A percentile compares a stretch with the other conserved stretches of the same genome.
Evolutionary conservation across 2,888 invertebrate species (phyloP).

Genomic region (Schrankia costaestrigalis): DNA sequence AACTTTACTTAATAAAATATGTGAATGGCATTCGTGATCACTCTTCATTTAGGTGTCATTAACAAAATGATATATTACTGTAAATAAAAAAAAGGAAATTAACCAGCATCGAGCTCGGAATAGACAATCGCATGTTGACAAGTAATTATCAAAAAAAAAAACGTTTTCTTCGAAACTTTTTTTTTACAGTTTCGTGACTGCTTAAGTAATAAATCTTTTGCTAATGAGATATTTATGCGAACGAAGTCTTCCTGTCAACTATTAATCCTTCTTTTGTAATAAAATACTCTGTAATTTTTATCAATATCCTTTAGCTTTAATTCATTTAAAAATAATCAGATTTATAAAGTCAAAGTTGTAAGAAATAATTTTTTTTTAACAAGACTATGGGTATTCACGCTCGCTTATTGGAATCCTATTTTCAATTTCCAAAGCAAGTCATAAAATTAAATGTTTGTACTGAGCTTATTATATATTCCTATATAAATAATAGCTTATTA

Average conservation of each 20-base stretch:
- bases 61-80: constrained; percentile 73
- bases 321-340: too few relatives aligned
- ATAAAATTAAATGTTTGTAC: too few relatives aligned
- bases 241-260: constrained; percentile 63
- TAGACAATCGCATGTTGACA: constrained; percentile 79
- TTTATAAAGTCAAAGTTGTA: too few relatives aligned
- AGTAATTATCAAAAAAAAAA: constrained; percentile 79
- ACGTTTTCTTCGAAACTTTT: constrained; percentile 66
- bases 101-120: constrained; percentile 58
- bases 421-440: too few relatives aligned
- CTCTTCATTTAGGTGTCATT: constrained; percentile 73
- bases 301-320: constrained; percentile 42
- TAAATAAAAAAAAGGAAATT: constrained; percentile 67
- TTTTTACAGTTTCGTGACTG: constrained; percentile 73
- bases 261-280: constrained; percentile 68
- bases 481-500: too few relatives aligned
- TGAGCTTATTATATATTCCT: too few relatives aligned
- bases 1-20: too few relatives aligned
- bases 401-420: too few relatives aligned
- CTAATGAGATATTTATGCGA: constrained; percentile 80
- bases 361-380: too few relatives aligned
- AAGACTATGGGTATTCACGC: too few relatives aligned
- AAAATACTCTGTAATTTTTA: constrained; percentile 53
- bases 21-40: constrained; percentile 59
- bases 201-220: constrained; percentile 71